Conservation (phyloP, 2,797 vertebrate species). For the Sebastes glaucus region DNA sequence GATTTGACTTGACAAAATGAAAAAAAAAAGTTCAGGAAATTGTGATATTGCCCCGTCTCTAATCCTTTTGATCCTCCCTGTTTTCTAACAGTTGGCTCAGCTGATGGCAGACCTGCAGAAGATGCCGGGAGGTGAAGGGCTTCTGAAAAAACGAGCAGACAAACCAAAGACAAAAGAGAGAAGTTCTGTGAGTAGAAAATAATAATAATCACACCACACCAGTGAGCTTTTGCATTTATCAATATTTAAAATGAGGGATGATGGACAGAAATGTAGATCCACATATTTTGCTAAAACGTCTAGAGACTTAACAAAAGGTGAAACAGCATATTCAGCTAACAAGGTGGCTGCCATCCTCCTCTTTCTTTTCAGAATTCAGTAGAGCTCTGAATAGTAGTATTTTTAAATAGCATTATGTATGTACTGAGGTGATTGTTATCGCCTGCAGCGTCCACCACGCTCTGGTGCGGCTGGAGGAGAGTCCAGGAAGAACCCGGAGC, state of each 20-base stretch:
- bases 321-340: neutral
- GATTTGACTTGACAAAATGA: neutral
- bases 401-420: neutral
- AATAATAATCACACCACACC: neutral
- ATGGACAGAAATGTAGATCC: neutral
- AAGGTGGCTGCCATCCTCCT: neutral
- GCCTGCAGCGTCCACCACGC: constrained; percentile 62
- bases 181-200: constrained; percentile 60
- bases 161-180: constrained; percentile 58
- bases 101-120: constrained; percentile 85
- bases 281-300: neutral
- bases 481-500: constrained; percentile 76
- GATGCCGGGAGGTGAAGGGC: constrained; percentile 71
- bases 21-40: neutral
- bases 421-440: neutral
- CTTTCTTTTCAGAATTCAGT: neutral
- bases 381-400: neutral
- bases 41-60: neutral
- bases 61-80: neutral
- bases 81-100: constrained; percentile 77
- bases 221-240: neutral
- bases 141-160: constrained; percentile 59
- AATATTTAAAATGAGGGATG: neutral
- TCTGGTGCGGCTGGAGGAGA: constrained; percentile 26
- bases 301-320: neutral